Percentiles rank a stretch among this genome's conserved stretches.
These are phyloP conservation scores for Ophthalmotilapia sp. DNA, from an alignment of 2,113 vertebrate species.

Conservation along the genomic window DNA sequence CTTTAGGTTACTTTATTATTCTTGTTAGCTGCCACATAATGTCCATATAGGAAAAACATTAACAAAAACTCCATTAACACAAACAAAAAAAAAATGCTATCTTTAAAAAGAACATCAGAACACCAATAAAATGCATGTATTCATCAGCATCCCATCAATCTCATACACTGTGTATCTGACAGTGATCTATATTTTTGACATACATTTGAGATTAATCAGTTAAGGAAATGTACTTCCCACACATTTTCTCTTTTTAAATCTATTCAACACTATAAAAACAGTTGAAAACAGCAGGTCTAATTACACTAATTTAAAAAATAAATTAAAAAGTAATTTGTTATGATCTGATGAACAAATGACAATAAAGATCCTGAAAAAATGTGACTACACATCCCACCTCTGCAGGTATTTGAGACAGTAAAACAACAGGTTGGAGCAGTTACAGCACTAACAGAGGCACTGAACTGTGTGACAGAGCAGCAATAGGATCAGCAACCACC, in stretches of 20 bases:
- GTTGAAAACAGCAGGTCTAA: background rate
- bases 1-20: background rate
- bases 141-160: background rate
- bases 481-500: background rate
- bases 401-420: background rate
- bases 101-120: background rate
- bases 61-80: background rate
- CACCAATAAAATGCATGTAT: background rate
- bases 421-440: background rate
- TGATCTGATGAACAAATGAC: background rate
- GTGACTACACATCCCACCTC: background rate
- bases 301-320: background rate
- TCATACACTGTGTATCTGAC: too few relatives aligned
- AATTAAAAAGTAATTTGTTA: background rate
- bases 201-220: background rate
- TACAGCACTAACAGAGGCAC: background rate
- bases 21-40: background rate
- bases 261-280: background rate
- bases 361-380: background rate
- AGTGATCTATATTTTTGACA: background rate
- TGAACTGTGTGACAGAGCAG: conserved; percentile 1
- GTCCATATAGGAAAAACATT: background rate
- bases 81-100: background rate
- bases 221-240: background rate
- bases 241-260: background rate